These are phyloP conservation scores for Tethya wilhelma DNA, from an alignment of 37 sponge, comb jelly and placozoan genomes.

Conservation along the genomic window DNA sequence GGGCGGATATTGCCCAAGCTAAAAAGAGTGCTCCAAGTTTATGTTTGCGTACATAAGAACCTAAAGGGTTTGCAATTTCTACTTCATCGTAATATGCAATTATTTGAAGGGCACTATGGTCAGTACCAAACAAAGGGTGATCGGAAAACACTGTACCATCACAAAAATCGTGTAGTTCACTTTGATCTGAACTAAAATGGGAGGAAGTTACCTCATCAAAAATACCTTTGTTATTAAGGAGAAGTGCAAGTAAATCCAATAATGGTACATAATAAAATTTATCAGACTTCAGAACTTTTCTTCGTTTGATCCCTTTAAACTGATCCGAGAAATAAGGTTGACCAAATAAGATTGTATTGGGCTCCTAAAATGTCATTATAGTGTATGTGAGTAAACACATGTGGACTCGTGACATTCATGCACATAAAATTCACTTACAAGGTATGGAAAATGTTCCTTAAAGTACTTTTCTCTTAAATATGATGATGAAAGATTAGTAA, in stretches of 20 bases:
- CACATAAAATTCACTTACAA: no score
- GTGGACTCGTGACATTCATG: no score
- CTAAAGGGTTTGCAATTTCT: conserved; percentile 55
- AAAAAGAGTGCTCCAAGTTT: conserved; percentile 29
- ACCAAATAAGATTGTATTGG: no score
- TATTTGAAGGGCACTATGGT: conserved; percentile 47
- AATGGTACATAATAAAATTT: conserved; percentile 41
- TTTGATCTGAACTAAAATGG: conserved; percentile 1
- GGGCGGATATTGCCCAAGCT: conserved; percentile 45
- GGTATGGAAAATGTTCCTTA: no score
- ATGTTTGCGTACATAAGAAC: conserved; percentile 42
- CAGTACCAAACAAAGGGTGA: conserved; percentile 51
- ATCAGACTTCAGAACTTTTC: conserved; percentile 21
- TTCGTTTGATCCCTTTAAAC: conserved; percentile 38
- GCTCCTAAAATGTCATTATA: not conserved
- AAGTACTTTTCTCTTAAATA: no score
- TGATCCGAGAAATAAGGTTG: no score
- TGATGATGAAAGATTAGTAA: no score
- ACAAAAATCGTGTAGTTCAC: conserved; percentile 42
- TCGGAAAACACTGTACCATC: conserved; percentile 30
- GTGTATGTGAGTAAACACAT: not conserved
- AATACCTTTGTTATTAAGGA: conserved; percentile 17
- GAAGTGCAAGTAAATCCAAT: conserved; percentile 5
- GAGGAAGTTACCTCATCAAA: conserved; percentile 20
- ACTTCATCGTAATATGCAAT: conserved; percentile 58